phyloP scores from a whole-genome alignment of 2,113 vertebrate genomes.

The Leptosomus discolor region DNA sequence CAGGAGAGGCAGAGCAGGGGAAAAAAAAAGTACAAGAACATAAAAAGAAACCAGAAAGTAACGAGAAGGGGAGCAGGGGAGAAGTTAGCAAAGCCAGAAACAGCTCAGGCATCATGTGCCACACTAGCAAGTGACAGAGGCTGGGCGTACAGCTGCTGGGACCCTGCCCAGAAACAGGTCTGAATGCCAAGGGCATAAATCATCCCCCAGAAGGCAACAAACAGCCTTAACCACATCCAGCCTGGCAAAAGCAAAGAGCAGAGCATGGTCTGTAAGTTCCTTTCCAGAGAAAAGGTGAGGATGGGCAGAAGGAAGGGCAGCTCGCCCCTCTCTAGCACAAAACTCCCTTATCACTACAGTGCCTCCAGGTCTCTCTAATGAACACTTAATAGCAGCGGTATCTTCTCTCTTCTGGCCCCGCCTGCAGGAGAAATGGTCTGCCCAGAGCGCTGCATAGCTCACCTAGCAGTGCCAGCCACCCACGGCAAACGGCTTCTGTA shows the following conservation, averaged over 20 bases:
- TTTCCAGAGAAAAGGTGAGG: neutral
- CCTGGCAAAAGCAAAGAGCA: neutral
- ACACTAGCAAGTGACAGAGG: neutral
- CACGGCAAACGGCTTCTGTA: neutral
- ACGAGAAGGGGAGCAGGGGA: neutral
- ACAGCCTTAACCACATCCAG: neutral
- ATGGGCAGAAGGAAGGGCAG: neutral
- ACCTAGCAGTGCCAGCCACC: neutral
- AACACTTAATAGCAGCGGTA: neutral
- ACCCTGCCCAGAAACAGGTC: neutral
- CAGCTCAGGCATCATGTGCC: neutral
- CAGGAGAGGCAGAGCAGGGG: constrained; percentile 13
- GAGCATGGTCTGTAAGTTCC: neutral
- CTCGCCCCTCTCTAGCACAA: neutral
- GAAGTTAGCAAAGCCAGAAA: neutral
- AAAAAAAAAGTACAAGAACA: neutral
- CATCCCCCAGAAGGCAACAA: neutral
- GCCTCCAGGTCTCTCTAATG: neutral
- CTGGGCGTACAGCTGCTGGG: neutral
- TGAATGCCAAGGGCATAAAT: neutral
- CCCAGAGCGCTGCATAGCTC: neutral
- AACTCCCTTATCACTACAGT: rapidly evolving
- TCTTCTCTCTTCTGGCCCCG: neutral
- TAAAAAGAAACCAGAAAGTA: constrained; percentile 17
- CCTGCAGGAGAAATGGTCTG: neutral